These are phyloP conservation scores for Zoanthus sociatus DNA, from an alignment of 92 coral and sea anemone genomes.

Conservation along the genomic window DNA sequence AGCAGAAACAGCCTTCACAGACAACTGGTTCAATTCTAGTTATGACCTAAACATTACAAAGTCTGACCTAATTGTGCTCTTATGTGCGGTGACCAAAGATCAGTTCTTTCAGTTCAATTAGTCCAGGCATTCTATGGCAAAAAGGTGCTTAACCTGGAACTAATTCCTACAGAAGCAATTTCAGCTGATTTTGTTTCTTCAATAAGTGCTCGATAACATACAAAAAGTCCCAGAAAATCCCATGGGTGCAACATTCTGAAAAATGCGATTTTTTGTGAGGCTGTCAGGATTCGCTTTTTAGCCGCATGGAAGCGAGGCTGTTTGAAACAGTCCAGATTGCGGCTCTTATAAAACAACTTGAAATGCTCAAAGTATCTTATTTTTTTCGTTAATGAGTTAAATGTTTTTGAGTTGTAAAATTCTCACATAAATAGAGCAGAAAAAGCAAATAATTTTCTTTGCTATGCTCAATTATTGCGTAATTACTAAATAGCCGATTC, in stretches of 20 bases:
- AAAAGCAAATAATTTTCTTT: background rate
- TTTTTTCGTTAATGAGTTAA: slow-evolving; percentile 16
- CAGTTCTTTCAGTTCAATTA: background rate
- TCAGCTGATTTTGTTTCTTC: no score
- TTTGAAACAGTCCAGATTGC: slow-evolving; percentile 14
- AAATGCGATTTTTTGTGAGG: no score
- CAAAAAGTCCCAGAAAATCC: no score
- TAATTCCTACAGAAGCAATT: no score
- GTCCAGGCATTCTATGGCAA: no score
- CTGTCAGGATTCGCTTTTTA: no score
- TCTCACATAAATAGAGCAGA: slow-evolving; percentile 12
- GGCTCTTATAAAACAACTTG: slow-evolving; percentile 7
- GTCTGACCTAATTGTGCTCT: background rate
- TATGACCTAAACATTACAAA: background rate
- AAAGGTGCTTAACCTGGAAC: no score
- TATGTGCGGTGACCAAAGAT: background rate
- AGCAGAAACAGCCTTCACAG: background rate
- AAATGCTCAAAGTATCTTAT: slow-evolving; percentile 11
- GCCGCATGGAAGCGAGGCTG: background rate
- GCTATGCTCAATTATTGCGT: background rate
- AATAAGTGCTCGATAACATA: no score
- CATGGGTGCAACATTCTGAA: no score
- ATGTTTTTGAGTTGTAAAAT: slow-evolving; percentile 17
- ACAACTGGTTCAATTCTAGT: background rate
- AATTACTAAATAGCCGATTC: background rate